Evolutionary conservation across 2,888 invertebrate genomes (phyloP).

Genomic region (Rapana venosa): DNA sequence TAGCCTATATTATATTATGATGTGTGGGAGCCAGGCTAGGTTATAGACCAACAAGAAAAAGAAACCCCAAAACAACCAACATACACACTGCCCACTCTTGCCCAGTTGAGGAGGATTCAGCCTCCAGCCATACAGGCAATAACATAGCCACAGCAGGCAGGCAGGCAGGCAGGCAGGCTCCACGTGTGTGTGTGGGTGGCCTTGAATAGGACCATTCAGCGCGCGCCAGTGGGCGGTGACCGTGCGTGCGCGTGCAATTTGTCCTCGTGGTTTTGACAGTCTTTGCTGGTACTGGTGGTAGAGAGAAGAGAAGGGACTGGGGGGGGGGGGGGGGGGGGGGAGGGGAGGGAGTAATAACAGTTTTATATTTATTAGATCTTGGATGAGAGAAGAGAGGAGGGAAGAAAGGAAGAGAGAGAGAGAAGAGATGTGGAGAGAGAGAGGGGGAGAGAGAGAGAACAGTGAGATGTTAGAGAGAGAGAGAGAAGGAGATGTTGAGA

Average conservation of each 20-base stretch:
- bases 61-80: too few species aligned
- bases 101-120: background rate
- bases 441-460: too few species aligned
- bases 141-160: background rate
- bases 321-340: background rate
- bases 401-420: background rate
- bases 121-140: too few species aligned
- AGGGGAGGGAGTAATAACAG: background rate
- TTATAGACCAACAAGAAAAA: too few species aligned
- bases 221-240: conserved; percentile 18
- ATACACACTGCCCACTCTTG: background rate
- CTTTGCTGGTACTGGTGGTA: background rate
- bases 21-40: too few species aligned
- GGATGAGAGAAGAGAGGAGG: too few species aligned
- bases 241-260: background rate
- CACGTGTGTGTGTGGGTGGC: background rate
- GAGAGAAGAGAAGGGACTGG: background rate
- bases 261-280: background rate
- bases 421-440: background rate
- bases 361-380: too few species aligned
- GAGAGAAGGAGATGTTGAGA: too few species aligned
- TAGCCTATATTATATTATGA: too few species aligned
- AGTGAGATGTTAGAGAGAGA: too few species aligned
- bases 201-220: background rate
- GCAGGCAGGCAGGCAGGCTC: background rate